Evolutionary conservation across 1,140 invertebrate genomes (phyloP).

Genomic region (Danaus plexippus): DNA sequence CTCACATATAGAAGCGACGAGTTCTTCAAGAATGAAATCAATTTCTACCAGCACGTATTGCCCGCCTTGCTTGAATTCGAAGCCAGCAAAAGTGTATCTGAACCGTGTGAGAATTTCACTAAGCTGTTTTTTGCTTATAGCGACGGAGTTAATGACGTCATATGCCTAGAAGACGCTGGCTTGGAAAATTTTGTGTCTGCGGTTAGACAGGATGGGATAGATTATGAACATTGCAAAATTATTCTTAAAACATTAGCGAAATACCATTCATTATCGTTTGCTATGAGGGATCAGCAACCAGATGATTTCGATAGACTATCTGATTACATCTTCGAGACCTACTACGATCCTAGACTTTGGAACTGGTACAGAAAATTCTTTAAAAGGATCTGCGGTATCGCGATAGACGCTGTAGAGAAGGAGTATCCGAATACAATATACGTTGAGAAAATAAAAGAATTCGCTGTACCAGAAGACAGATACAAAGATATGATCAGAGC

Average conservation of each 20-base stretch:
- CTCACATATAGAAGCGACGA: constrained; percentile 77
- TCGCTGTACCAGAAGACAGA: constrained; percentile 60
- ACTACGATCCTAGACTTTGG: constrained; percentile 73
- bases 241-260: constrained; percentile 76
- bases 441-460: constrained; percentile 71
- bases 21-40: constrained; percentile 79
- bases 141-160: constrained; percentile 77
- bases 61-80: constrained; percentile 72
- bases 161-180: constrained; percentile 77
- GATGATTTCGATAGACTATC: constrained; percentile 71
- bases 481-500: constrained; percentile 53
- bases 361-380: constrained; percentile 77
- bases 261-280: constrained; percentile 80
- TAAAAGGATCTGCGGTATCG: constrained; percentile 67
- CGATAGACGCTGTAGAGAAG: constrained; percentile 75
- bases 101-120: constrained; percentile 71
- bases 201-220: constrained; percentile 69
- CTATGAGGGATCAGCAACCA: constrained; percentile 76
- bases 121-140: constrained; percentile 70
- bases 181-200: constrained; percentile 68
- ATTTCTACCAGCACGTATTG: constrained; percentile 76
- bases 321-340: constrained; percentile 68
- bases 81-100: constrained; percentile 46
- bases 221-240: constrained; percentile 64
- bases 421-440: constrained; percentile 75